Evolutionary conservation across 2,888 invertebrate genomes (phyloP).

Genomic region (Strigamia maritima): DNA sequence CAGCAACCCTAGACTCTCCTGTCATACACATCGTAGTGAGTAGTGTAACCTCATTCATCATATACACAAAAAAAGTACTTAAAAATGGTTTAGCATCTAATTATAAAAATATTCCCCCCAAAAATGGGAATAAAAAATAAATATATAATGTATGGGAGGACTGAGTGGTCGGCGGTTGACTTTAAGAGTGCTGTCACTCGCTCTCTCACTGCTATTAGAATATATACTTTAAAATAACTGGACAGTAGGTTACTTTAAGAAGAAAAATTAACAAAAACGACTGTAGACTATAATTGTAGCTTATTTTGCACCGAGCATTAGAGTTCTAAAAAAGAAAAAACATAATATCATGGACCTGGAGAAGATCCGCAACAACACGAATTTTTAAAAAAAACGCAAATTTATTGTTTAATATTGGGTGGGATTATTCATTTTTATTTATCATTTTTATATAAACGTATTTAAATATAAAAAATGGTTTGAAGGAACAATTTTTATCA

Average conservation of each 20-base stretch:
- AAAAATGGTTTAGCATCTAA: constrained; percentile 39
- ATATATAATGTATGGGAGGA: constrained; percentile 37
- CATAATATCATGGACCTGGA: constrained; percentile 36
- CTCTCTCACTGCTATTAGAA: constrained; percentile 24
- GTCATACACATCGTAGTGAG: constrained; percentile 40
- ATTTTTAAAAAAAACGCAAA: neutral
- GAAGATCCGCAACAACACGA: constrained; percentile 30
- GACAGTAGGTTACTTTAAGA: constrained; percentile 36
- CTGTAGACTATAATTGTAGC: constrained; percentile 37
- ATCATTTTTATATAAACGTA: neutral
- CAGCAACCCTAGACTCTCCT: constrained; percentile 38
- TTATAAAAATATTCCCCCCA: constrained; percentile 29
- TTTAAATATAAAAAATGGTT: constrained; percentile 21
- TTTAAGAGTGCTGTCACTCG: constrained; percentile 22
- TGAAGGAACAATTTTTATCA: constrained; percentile 27
- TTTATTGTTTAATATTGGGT: neutral
- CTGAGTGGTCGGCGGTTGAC: neutral
- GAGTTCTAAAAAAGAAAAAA: constrained; percentile 25
- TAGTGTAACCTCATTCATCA: constrained; percentile 39
- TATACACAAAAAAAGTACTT: constrained; percentile 38
- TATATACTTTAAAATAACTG: constrained; percentile 19
- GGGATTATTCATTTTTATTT: neutral
- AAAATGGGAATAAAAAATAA: constrained; percentile 33
- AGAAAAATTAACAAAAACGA: constrained; percentile 34
- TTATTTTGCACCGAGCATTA: constrained; percentile 39